Evolutionary conservation across 2,113 vertebrate genomes (phyloP).

Genomic region (Elgaria multicarinata): DNA sequence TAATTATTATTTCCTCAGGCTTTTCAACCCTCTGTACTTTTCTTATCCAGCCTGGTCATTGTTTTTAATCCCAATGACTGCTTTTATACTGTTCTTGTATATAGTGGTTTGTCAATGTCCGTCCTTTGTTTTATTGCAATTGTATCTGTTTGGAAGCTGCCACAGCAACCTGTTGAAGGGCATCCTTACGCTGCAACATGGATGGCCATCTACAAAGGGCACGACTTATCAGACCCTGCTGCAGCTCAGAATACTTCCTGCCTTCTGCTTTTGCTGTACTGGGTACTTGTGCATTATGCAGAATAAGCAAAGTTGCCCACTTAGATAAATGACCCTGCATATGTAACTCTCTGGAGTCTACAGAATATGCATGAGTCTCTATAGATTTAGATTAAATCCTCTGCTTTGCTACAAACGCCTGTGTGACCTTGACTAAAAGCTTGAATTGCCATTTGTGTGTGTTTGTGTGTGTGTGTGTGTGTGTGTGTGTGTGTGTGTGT

Average conservation of each 20-base stretch:
- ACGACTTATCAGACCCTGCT: neutral
- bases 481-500: no score
- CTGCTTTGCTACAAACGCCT: neutral
- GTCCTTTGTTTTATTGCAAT: neutral
- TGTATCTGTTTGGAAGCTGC: neutral
- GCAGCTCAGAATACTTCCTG: neutral
- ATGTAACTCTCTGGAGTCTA: constrained; percentile 19
- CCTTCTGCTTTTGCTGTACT: constrained; percentile 19
- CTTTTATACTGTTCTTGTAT: neutral
- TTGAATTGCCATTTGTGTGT: neutral
- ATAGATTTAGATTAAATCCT: constrained; percentile 31
- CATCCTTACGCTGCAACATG: constrained; percentile 22
- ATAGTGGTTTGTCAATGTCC: neutral
- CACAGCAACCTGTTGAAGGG: neutral
- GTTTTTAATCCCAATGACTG: neutral
- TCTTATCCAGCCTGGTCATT: no score
- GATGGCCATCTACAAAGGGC: neutral
- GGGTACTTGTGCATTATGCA: constrained; percentile 14
- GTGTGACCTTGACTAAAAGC: constrained; percentile 14
- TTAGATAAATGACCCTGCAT: constrained; percentile 35
- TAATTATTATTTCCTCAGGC: no score
- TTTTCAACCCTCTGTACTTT: no score
- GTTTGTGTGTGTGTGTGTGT: no score
- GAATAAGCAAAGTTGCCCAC: constrained; percentile 19
- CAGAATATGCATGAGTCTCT: constrained; percentile 33